phyloP scores from a whole-genome alignment of 2,113 vertebrate genomes.

The Megaceryle maxima region DNA sequence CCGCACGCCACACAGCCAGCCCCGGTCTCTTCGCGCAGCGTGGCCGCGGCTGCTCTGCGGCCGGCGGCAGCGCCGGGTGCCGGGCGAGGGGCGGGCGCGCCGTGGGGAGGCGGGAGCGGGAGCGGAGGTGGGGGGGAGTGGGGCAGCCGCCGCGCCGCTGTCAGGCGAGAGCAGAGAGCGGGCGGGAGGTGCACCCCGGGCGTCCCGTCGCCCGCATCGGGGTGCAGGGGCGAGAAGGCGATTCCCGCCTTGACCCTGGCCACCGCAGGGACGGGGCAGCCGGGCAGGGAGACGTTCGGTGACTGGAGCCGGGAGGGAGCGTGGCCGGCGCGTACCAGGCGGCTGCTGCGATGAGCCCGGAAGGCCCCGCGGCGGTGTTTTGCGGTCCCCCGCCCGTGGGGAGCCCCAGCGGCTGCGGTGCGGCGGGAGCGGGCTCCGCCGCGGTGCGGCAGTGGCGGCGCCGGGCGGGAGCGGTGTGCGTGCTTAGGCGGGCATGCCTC shows the following conservation, averaged over 20 bases:
- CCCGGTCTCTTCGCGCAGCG: neutral
- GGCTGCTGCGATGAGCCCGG: neutral
- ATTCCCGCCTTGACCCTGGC: neutral
- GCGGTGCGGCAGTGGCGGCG: neutral
- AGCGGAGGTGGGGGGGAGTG: neutral
- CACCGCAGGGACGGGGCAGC: neutral
- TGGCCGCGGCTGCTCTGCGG: neutral
- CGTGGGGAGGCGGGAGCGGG: neutral
- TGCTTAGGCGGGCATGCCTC: neutral
- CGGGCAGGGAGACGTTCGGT: neutral
- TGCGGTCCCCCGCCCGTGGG: neutral
- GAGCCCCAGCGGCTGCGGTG: neutral
- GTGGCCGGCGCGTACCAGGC: neutral
- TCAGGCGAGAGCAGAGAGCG: neutral
- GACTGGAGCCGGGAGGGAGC: neutral
- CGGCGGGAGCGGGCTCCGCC: neutral
- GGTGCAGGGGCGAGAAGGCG: neutral
- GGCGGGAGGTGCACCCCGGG: neutral
- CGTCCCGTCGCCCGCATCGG: neutral
- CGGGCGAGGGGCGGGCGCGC: neutral
- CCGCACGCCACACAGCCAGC: neutral
- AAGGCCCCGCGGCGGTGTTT: neutral
- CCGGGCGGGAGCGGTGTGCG: neutral
- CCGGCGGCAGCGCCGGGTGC: neutral
- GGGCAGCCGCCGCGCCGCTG: neutral